These are phyloP conservation scores for Merodon equestris DNA, from an alignment of 2,888 invertebrate genomes.

Conservation along the genomic window DNA sequence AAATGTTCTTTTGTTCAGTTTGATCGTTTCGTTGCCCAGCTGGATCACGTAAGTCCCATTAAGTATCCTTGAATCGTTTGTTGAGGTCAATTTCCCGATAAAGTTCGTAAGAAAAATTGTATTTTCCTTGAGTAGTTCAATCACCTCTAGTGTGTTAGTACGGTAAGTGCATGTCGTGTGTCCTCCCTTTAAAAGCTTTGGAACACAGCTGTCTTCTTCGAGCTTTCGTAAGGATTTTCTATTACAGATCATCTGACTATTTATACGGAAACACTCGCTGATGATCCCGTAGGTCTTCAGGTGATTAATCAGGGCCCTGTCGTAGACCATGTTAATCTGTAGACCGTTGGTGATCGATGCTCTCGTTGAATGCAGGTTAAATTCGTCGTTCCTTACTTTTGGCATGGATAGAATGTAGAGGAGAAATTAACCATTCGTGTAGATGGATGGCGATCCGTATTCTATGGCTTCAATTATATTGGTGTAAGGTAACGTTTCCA, in stretches of 20 bases:
- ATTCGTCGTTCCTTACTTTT: conserved; percentile 13
- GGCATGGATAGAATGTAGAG: conserved; percentile 40
- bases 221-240: conserved; percentile 16
- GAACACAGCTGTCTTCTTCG: conserved; percentile 32
- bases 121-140: conserved; percentile 9
- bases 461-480: conserved; percentile 59
- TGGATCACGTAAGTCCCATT: conserved; percentile 11
- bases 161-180: conserved; percentile 23
- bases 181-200: conserved; percentile 38
- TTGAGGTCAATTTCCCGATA: conserved; percentile 8
- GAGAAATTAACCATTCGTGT: conserved; percentile 45
- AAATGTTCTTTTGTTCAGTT: conserved; percentile 16
- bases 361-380: conserved; percentile 13
- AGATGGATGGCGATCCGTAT: conserved; percentile 48
- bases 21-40: conserved; percentile 12
- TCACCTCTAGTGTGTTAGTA: conserved; percentile 5
- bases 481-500: conserved; percentile 49
- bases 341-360: neutral
- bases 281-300: conserved; percentile 9
- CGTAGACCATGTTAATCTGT: conserved; percentile 13
- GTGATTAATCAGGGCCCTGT: conserved; percentile 9
- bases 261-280: conserved; percentile 19
- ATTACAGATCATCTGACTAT: conserved; percentile 39
- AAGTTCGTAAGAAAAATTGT: conserved; percentile 26
- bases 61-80: conserved; percentile 13